A percentile compares a stretch with the other conserved stretches of the same genome.
These are phyloP conservation scores for Auanema freiburgensis DNA, from an alignment of 2,888 invertebrate genomes.

Conservation along the genomic window DNA sequence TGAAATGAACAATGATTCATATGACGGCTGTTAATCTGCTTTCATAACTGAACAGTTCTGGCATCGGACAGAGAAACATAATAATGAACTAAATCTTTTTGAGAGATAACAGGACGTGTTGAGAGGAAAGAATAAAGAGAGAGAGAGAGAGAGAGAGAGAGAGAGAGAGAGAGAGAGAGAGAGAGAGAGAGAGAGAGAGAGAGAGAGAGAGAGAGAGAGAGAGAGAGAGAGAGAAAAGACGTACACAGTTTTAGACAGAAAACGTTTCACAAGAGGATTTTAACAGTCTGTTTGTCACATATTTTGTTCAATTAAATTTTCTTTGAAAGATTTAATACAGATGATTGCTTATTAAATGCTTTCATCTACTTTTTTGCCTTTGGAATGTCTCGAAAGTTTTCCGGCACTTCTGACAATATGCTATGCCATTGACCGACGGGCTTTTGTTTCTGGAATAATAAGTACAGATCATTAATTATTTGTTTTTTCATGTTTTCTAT, in stretches of 20 bases:
- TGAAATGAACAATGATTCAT: too few species aligned
- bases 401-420: constrained; percentile 62
- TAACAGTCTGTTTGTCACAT: background rate
- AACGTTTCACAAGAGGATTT: background rate
- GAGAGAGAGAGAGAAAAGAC: background rate
- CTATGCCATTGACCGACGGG: constrained; percentile 62
- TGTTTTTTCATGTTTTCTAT: background rate
- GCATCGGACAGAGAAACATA: too few species aligned
- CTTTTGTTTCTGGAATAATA: constrained; percentile 36
- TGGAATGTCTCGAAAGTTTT: constrained; percentile 59
- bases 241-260: background rate
- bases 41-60: too few species aligned
- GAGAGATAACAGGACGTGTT: too few species aligned
- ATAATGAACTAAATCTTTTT: too few species aligned
- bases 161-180: constrained; percentile 11
- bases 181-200: constrained; percentile 1
- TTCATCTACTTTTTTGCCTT: constrained; percentile 55
- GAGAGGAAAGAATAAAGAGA: background rate
- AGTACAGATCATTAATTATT: background rate
- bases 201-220: background rate
- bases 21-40: too few species aligned
- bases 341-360: constrained; percentile 12
- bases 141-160: constrained; percentile 13
- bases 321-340: constrained; percentile 12
- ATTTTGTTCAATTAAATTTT: background rate